Conservation (phyloP, 2,888 invertebrate species). For the Andrena bicolor region DNA sequence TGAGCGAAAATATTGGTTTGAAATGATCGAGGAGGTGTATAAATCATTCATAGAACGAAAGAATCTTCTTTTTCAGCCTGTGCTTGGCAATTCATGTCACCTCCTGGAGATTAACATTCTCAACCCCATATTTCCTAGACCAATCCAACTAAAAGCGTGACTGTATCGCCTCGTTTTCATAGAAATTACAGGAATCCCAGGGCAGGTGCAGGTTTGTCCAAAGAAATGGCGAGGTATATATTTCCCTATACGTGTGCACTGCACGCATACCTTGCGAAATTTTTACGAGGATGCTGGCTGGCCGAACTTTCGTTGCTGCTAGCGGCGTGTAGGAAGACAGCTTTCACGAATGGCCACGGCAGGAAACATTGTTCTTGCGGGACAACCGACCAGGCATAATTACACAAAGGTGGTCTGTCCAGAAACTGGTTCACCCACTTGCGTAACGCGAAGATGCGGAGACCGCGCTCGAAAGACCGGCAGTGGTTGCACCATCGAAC, state of each 20-base stretch:
- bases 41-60: no score
- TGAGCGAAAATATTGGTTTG: no score
- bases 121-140: neutral
- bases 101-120: no score
- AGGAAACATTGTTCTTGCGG: slow-evolving; percentile 63
- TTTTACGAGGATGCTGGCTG: neutral
- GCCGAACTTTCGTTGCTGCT: neutral
- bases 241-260: neutral
- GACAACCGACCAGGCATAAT: slow-evolving; percentile 53
- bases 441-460: slow-evolving; percentile 73
- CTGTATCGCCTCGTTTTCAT: neutral
- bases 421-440: slow-evolving; percentile 74
- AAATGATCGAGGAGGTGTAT: no score
- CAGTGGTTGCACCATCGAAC: slow-evolving; percentile 55
- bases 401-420: slow-evolving; percentile 68
- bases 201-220: neutral
- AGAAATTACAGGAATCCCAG: neutral
- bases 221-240: neutral
- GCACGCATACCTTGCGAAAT: slow-evolving; percentile 10
- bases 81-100: no score
- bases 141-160: no score
- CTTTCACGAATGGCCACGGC: slow-evolving; percentile 60
- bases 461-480: slow-evolving; percentile 54
- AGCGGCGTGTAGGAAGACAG: slow-evolving; percentile 41
- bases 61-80: no score